Base-by-base conservation (phyloP, 2,113 vertebrate species). In the Actinemys pallida region DNA sequence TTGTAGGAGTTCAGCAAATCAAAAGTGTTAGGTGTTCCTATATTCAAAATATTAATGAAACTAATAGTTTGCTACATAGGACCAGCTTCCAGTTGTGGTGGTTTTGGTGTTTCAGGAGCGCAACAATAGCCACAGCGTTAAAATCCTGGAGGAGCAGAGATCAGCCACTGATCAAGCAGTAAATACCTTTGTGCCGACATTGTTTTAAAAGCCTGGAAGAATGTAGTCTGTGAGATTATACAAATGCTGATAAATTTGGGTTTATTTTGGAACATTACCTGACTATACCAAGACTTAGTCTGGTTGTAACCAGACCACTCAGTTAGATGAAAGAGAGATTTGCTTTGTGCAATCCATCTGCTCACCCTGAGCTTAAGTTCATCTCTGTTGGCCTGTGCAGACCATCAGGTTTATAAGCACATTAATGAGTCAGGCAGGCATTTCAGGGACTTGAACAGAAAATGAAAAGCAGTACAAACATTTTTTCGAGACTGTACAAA, bases 381-480 rank as follows among this genome's bases (percentile, higher is more conserved):
- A 35, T 91, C 25, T 57, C 94, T 72, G 17, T 50, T 54, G 31
- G 78, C n/a, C 85, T 92, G 35, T 87, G 65, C 53, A 94, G 81
- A 39, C 20, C 86, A 84, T 57, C 86, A 87, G 87, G 53, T 95
- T 90, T 91, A 79, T 90, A 39, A 80, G 84, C 79, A n/a, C 86
- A 86, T 62, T 91, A 83, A 83, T 86, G 93, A 88, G 57, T 92
- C 94, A 96, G 92, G 57, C n/a, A 92, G 83, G 72, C 54, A 72
- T 80, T 78, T 88, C 29, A 83, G 75, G 96, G 96, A 97, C 90
- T 89, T 93, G 95, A 97, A 95, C 78, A 93, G 93, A 97, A 94
- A 97, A 94, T 2, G 22, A 92, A 96, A 49, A 88, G 94, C 91
- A 86, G 50, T 69, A 39, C 45, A 79, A 56, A 76, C 4, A 17